Conservation (phyloP, 2,797 vertebrate species). For the Pelodytes ibericus region DNA sequence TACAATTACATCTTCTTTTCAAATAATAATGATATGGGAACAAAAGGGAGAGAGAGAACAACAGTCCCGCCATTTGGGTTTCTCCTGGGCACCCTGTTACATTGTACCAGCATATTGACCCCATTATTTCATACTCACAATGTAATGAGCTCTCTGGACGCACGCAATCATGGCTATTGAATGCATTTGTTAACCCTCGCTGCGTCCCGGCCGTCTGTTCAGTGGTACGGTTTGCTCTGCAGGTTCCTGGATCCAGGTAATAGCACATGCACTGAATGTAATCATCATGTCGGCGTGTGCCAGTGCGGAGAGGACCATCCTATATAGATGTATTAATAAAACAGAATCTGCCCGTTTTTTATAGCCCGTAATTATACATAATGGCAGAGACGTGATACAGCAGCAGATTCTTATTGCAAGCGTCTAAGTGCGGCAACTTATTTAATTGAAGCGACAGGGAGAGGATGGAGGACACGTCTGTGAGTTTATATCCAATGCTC, state of each 20-base stretch:
- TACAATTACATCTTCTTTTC: slow-evolving; percentile 36
- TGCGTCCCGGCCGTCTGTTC: neutral
- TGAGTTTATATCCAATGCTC: too few species aligned
- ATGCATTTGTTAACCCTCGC: slow-evolving; percentile 36
- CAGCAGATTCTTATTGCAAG: slow-evolving; percentile 29
- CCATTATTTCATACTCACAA: slow-evolving; percentile 30
- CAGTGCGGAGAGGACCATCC: slow-evolving; percentile 19
- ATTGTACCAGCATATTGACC: slow-evolving; percentile 41
- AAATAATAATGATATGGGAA: neutral
- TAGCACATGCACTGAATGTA: neutral
- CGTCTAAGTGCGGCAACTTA: neutral
- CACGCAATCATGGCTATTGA: slow-evolving; percentile 9
- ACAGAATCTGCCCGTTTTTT: slow-evolving; percentile 44
- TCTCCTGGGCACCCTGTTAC: slow-evolving; percentile 17
- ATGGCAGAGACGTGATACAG: slow-evolving; percentile 41
- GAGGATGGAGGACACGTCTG: too few species aligned
- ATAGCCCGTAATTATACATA: slow-evolving; percentile 46
- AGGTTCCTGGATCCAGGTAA: slow-evolving; percentile 12
- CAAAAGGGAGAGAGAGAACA: neutral
- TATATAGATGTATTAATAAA: slow-evolving; percentile 51
- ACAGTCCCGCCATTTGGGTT: slow-evolving; percentile 2
- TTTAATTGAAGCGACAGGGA: slow-evolving; percentile 19
- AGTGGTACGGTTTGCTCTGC: neutral
- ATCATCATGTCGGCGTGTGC: slow-evolving; percentile 18
- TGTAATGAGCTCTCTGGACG: slow-evolving; percentile 46